phyloP scores from a whole-genome alignment of 1,140 invertebrate species.

The Chrysoperla carnea region DNA sequence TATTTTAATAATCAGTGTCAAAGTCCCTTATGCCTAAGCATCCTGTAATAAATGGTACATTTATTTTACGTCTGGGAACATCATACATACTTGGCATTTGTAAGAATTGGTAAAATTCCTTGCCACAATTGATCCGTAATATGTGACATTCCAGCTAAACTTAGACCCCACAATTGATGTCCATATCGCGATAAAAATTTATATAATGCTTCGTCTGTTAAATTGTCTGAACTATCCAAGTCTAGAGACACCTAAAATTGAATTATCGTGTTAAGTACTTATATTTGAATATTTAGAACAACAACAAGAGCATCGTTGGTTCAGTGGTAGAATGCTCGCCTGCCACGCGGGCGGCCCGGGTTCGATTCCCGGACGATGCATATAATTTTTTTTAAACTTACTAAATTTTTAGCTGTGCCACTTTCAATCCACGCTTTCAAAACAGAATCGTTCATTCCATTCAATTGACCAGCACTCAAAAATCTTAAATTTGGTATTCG shows the following conservation, averaged over 20 bases:
- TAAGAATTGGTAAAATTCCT: slow-evolving; percentile 72
- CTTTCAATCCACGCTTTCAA: slow-evolving; percentile 77
- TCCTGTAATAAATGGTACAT: no score
- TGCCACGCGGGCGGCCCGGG: no score
- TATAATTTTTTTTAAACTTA: slow-evolving; percentile 3
- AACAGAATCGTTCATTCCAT: slow-evolving; percentile 92
- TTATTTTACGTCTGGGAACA: no score
- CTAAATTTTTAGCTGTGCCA: slow-evolving; percentile 51
- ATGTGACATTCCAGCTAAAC: slow-evolving; percentile 89
- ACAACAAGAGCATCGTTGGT: no score
- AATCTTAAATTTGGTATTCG: slow-evolving; percentile 77
- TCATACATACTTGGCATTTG: slow-evolving; percentile 64
- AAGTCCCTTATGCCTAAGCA: no score
- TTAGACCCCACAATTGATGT: slow-evolving; percentile 68
- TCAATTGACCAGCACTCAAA: slow-evolving; percentile 86
- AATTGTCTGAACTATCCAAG: slow-evolving; percentile 86
- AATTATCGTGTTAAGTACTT: not conserved
- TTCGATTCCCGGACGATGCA: no score
- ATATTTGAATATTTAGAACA: no score
- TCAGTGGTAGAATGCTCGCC: no score
- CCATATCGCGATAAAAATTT: slow-evolving; percentile 84
- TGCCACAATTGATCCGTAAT: slow-evolving; percentile 96
- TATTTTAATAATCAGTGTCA: no score
- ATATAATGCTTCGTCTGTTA: slow-evolving; percentile 80
- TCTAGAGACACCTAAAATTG: slow-evolving; percentile 67